Evolutionary conservation across 2,797 vertebrate genomes (phyloP), one percentile per base, ranked within the genome.

Genomic region (Periophthalmus magnuspinnatus): DNA sequence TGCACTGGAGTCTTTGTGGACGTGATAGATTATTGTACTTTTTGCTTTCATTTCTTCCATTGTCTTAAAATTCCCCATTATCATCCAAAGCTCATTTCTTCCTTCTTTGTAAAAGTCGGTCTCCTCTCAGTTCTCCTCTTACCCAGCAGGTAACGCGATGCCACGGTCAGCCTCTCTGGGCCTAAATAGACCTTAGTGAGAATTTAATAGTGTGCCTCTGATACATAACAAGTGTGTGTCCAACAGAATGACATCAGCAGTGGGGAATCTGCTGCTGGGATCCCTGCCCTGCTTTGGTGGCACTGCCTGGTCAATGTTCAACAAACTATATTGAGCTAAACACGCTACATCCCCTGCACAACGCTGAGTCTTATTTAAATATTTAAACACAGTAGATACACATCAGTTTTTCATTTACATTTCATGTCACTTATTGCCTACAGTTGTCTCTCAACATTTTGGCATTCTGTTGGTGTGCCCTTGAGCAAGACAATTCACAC

Each of bases 181-280:
- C 88, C 90, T 92, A 94, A 93, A 94, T 94, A 93, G 91, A 91
- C 77, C 84, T 78, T 79, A 81, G 88, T 85, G 88, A 93, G 91
- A 93, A 93, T 94, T 92, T 93, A 92, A 94, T 93, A 94, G 92
- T 91, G 89, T 93, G 91, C 90, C 91, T 91, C 91, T 92, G 92
- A 92, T 93, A 93, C 90, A 93, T 91, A 89, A 90, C 93, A 92
- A 93, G 93, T 92, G 88, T 92, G 89, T 88, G 88, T 88, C 90
- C 88, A 83, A 89, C 83, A 82, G 76, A 77, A 87, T 94, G 93
- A 94, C 90, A 92, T 94, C 92, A 94, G 78, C 78, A 80, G 74
- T 33, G 78, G 88, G 84, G 91, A 93, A 94, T 94, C 90, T 87
- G 82, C 89, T 86, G 81, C 81, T 92, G 90, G 92, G 85, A 89